Conservation (phyloP, 2,113 vertebrate species). For the Illadopsis cleaveri region DNA sequence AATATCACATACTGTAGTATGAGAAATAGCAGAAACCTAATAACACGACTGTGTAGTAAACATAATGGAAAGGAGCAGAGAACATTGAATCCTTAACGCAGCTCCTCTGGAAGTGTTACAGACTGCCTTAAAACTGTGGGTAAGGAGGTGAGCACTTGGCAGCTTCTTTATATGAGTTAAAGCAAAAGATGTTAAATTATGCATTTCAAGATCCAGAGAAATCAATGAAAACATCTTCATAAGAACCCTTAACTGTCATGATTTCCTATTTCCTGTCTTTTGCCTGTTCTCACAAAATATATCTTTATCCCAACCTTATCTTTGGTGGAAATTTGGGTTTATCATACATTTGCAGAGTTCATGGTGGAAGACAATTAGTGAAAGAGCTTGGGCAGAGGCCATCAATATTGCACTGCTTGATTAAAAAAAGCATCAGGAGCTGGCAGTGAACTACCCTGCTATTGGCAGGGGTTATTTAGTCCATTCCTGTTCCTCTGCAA, state of each 20-base stretch:
- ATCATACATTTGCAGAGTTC: slow-evolving; percentile 55
- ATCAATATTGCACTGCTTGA: slow-evolving; percentile 68
- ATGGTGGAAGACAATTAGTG: slow-evolving; percentile 65
- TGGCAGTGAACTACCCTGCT: slow-evolving; percentile 25
- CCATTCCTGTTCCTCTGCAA: background rate
- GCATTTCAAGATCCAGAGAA: background rate
- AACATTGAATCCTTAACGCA: background rate
- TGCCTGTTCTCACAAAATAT: background rate
- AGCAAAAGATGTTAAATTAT: background rate
- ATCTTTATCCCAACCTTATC: background rate
- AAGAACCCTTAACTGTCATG: background rate
- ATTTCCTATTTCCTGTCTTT: background rate
- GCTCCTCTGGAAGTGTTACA: background rate
- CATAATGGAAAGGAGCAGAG: background rate
- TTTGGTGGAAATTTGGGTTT: slow-evolving; percentile 32
- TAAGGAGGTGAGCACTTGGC: background rate
- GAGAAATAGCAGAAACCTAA: background rate
- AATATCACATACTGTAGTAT: background rate
- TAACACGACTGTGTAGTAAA: background rate
- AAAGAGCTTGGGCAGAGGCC: slow-evolving; percentile 53
- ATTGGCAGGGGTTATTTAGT: slow-evolving; percentile 61
- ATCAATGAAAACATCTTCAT: background rate
- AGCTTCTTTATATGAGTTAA: background rate
- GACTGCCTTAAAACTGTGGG: background rate
- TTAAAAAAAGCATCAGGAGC: slow-evolving; percentile 64